phyloP scores from a whole-genome alignment of 2,797 vertebrate species.

The Microctenopoma lineatum region DNA sequence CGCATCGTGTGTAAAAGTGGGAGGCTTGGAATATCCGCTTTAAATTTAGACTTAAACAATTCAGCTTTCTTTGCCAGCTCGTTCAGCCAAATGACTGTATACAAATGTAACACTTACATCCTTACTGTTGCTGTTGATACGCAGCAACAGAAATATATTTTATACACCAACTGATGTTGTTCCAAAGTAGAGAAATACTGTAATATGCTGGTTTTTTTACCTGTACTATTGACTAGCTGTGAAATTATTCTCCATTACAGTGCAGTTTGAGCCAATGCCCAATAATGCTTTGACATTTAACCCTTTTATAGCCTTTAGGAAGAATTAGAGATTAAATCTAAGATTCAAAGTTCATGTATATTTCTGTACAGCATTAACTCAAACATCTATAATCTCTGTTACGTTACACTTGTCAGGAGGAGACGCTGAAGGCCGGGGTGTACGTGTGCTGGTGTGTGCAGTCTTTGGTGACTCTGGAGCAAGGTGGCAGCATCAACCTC shows the following conservation, averaged over 20 bases:
- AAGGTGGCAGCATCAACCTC: constrained; percentile 89
- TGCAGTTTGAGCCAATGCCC: not conserved
- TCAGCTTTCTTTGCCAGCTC: constrained; percentile 12
- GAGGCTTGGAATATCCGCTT: constrained; percentile 35
- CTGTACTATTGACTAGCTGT: not conserved
- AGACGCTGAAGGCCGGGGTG: constrained; percentile 88
- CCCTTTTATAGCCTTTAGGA: not conserved
- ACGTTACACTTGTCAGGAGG: constrained; percentile 83
- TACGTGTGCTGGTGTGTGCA: constrained; percentile 90
- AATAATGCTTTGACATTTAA: constrained; percentile 1
- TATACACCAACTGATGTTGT: not conserved
- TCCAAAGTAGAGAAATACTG: constrained; percentile 7
- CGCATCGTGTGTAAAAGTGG: constrained; percentile 25
- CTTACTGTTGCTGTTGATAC: constrained; percentile 3
- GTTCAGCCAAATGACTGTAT: constrained; percentile 19
- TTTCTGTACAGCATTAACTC: not conserved
- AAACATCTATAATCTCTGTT: not conserved
- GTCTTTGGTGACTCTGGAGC: constrained; percentile 91
- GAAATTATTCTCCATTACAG: not conserved
- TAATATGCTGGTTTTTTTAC: not conserved
- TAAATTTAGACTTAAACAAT: constrained; percentile 45
- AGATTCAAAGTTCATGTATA: too few species aligned
- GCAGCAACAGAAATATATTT: constrained; percentile 8
- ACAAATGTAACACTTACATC: constrained; percentile 21
- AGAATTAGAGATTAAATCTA: not conserved